Evolutionary conservation across 2,888 invertebrate species (phyloP), one percentile per base, ranked within the genome.

Genomic region (Coelinius sp.): DNA sequence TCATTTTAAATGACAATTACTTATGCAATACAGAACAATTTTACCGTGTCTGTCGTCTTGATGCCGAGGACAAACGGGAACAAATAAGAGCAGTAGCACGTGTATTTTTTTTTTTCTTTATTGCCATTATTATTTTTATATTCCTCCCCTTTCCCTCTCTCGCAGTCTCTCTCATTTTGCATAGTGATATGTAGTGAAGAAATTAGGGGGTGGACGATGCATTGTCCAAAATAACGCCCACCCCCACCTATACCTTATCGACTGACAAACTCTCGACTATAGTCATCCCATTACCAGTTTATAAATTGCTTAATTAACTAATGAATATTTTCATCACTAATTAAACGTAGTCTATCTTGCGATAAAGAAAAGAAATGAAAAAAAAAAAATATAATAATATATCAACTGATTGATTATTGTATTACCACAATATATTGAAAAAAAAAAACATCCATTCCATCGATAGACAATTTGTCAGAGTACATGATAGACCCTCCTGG

Each of bases 1-100:
- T 80, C 79, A 75, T 71, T 81, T 80, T 78, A 81, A 84, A 83
- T 82, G 82, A 83, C 85, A 84, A 85, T 85, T 83, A 79, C 79
- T 82, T 82, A 85, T 84, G 85, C 85, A 84, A 83, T 41, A 41
- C 73, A 68, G 70, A 74, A 70, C 68, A 74, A 74, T 70, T 74
- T 76, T 72, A 70, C 68, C 71, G 73, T 75, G 72, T 71, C 65
- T 69, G 56, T 53, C 62, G 25, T 53, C 52, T 27, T 22, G 41
- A 68, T 63, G 75, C 27, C 27, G 56, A 46, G 63, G 49, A 31
- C 65, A 68, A 41, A 62, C 44, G 27, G 27, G 49, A 31, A 62
- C 35, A 44, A 46, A n/a, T n/a, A n/a, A 73, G 56, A 35, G 56
- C 46, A 68, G 64, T 64, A 38, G 41, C 63, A 63, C 63, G 63